These are phyloP conservation scores for Palythoa grandis DNA, from an alignment of 92 coral and sea anemone genomes.

Conservation along the genomic window DNA sequence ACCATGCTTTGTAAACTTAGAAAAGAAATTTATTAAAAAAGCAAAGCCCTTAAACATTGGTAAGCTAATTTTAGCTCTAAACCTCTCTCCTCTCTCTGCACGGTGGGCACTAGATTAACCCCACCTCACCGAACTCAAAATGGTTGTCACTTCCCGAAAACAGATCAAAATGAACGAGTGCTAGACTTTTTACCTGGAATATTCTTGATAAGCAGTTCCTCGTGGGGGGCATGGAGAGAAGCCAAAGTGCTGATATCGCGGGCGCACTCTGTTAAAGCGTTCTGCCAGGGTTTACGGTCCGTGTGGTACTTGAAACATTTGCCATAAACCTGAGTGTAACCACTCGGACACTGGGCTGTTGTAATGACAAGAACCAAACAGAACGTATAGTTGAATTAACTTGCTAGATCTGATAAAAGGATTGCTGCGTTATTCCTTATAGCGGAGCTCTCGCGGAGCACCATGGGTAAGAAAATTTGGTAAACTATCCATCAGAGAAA, in stretches of 20 bases:
- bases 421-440: not conserved
- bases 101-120: too few relatives aligned
- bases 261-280: constrained; percentile 71
- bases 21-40: too few relatives aligned
- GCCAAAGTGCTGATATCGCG: constrained; percentile 74
- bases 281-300: constrained; percentile 76
- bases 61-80: too few relatives aligned
- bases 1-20: too few relatives aligned
- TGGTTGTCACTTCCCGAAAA: not conserved
- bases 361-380: not conserved
- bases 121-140: not conserved
- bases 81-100: too few relatives aligned
- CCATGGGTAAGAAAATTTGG: too few relatives aligned
- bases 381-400: not conserved
- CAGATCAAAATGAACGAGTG: not conserved
- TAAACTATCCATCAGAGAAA: too few relatives aligned
- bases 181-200: constrained; percentile 42
- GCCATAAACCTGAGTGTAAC: constrained; percentile 64
- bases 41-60: too few relatives aligned
- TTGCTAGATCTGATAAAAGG: not conserved
- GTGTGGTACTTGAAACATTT: constrained; percentile 76
- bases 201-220: constrained; percentile 58
- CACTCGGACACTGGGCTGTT: constrained; percentile 66
- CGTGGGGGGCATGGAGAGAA: constrained; percentile 60
- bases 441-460: too few relatives aligned